phyloP scores from a whole-genome alignment of 2,888 invertebrate genomes.

The Acleris laterana region DNA sequence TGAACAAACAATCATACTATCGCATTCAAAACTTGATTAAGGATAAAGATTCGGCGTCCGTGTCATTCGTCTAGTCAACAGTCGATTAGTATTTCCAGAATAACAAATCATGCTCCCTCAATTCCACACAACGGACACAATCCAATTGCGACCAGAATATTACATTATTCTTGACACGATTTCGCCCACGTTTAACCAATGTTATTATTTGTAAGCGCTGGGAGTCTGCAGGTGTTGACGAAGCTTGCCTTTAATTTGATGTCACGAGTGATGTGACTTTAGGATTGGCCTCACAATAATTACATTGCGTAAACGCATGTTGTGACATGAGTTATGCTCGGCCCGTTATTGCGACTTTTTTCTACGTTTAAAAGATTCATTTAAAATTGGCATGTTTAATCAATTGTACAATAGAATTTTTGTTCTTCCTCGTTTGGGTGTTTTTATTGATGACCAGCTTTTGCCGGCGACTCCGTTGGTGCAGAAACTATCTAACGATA shows the following conservation, averaged over 20 bases:
- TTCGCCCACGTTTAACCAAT: slow-evolving; percentile 9
- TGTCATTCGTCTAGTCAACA: too few species aligned
- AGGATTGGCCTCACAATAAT: neutral
- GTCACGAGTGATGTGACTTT: slow-evolving; percentile 4
- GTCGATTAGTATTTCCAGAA: neutral
- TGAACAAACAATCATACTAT: too few species aligned
- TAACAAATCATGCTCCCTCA: neutral
- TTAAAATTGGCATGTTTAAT: too few species aligned
- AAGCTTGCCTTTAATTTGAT: slow-evolving; percentile 8
- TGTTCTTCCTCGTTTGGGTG: too few species aligned
- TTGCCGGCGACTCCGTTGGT: too few species aligned
- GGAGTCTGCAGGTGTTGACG: slow-evolving; percentile 21
- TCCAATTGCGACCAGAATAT: neutral
- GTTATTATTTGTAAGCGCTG: slow-evolving; percentile 27
- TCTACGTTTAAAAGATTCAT: too few species aligned
- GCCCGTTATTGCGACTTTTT: too few species aligned
- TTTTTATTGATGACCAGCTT: too few species aligned
- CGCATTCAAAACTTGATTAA: too few species aligned
- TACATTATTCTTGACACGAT: slow-evolving; percentile 4
- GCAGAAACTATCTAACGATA: too few species aligned
- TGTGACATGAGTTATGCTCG: neutral
- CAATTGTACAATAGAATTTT: too few species aligned
- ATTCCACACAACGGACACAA: neutral
- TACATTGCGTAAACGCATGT: neutral
- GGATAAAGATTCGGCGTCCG: too few species aligned